Percentiles rank a stretch among this genome's conserved stretches.
Conservation (phyloP, 2,888 invertebrate species). For the Drosophila affinis region DNA sequence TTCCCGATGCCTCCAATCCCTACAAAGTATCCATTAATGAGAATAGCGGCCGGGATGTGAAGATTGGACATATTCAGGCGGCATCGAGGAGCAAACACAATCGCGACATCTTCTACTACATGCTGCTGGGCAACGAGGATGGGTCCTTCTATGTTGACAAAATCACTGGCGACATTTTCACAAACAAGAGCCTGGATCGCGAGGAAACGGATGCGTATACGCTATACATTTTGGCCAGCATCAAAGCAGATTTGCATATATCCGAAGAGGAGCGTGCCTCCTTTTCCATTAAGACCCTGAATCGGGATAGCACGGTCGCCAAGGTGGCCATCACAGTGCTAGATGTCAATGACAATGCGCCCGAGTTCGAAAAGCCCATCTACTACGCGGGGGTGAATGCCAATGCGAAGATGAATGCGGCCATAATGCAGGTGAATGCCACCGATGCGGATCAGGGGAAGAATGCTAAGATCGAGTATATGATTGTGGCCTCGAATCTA, state of each 20-base stretch:
- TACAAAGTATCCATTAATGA: constrained; percentile 90
- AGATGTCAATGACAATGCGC: constrained; percentile 94
- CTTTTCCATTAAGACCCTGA: constrained; percentile 84
- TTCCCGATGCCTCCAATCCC: constrained; percentile 86
- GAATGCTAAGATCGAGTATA: constrained; percentile 92
- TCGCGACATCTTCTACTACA: constrained; percentile 93
- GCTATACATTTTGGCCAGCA: constrained; percentile 92
- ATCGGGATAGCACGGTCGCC: constrained; percentile 88
- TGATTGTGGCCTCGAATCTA: constrained; percentile 91
- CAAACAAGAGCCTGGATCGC: constrained; percentile 91
- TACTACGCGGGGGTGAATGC: constrained; percentile 88
- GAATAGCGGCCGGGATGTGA: constrained; percentile 87
- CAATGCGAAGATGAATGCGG: constrained; percentile 90
- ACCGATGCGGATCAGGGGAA: constrained; percentile 92
- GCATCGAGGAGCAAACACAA: constrained; percentile 89
- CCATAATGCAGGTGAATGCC: constrained; percentile 90
- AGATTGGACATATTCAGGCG: constrained; percentile 86
- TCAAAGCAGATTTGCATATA: constrained; percentile 90
- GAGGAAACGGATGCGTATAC: constrained; percentile 90
- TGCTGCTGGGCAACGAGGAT: constrained; percentile 90
- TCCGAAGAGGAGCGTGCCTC: constrained; percentile 84
- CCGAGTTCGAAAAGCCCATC: constrained; percentile 87
- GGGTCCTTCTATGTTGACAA: constrained; percentile 91
- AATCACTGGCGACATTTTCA: constrained; percentile 90
- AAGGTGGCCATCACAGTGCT: constrained; percentile 89